Percentiles rank a stretch among this genome's conserved stretches.
phyloP scores from a whole-genome alignment of 2,113 vertebrate genomes.

The Nansenia antarctica region DNA sequence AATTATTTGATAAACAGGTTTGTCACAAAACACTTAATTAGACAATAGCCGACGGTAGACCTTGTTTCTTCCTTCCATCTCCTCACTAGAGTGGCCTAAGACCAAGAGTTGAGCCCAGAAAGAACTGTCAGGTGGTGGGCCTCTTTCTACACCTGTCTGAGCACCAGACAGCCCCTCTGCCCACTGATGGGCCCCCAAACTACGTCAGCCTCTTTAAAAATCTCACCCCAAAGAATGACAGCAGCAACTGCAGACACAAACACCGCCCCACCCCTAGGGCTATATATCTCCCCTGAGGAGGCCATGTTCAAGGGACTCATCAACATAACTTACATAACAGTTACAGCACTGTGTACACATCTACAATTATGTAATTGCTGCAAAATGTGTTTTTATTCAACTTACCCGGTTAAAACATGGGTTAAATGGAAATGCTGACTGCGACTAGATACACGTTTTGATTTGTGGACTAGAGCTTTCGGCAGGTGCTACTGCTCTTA shows the following conservation, averaged over 20 bases:
- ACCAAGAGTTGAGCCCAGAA: background rate
- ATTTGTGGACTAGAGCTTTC: too few species aligned
- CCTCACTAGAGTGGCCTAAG: background rate
- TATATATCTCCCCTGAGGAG: background rate
- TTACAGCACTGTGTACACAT: too few species aligned
- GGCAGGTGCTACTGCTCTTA: too few species aligned
- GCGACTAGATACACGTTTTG: too few species aligned
- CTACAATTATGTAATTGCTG: too few species aligned
- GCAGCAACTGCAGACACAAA: conserved; percentile 15
- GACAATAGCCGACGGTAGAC: background rate
- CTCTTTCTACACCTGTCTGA: background rate
- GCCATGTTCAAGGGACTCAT: background rate
- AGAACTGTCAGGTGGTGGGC: background rate
- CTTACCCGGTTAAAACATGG: too few species aligned
- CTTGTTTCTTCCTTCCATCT: background rate
- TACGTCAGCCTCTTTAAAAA: conserved; percentile 35
- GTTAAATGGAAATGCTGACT: too few species aligned
- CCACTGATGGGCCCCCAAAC: conserved; percentile 5
- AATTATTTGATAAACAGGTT: too few species aligned
- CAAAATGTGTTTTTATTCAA: too few species aligned
- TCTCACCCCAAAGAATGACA: conserved; percentile 24
- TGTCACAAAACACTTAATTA: too few species aligned
- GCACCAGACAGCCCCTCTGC: background rate
- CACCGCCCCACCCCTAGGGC: too few species aligned
- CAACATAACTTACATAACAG: too few species aligned